Evolutionary conservation across 2,888 invertebrate genomes (phyloP), one percentile per base, ranked within the genome.

Genomic region (Sinelater perroti): DNA sequence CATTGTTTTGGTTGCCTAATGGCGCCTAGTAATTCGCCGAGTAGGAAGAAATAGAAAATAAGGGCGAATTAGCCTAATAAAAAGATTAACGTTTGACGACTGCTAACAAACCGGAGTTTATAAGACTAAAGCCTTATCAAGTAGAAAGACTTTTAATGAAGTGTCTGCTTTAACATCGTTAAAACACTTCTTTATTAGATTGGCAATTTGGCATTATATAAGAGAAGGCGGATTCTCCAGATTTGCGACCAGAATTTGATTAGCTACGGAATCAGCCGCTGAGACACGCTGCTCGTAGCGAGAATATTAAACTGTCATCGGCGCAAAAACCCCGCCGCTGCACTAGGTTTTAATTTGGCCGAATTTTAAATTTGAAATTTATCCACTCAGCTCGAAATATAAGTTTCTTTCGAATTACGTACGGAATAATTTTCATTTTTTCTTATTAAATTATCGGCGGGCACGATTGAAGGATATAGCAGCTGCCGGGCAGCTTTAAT

Each of bases 151-250:
- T 69, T 67, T 69, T 72, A 73, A 73, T 72, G 70, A 72, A 72
- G 73, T 72, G 70, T 70, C 71, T 68, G 57, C 61, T 63, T 63
- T 67, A 70, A 70, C 70, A 67, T 67, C 66, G 70, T 68, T 72
- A 71, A 69, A 70, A 71, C 69, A 71, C 70, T 71, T 68, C 71
- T 67, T 73, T 74, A 73, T 74, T 72, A 71, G 70, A 73, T 74
- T 74, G 72, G 67, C 72, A 72, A 74, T 73, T 73, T 72, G 71
- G 70, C 67, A 70, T 71, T 68, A 73, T 69, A 68, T 66, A 61
- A 65, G 65, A 67, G 50, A 58, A 62, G 55, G 57, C 60, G 61
- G 67, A 60, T 68, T 63, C 59, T 51, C 55, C 61, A 68, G 68
- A 70, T 71, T 67, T 68, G 63, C 67, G 68, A 70, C 68, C 70